Base-by-base conservation (phyloP, 2,113 vertebrate species). In the Tor tambroides region DNA sequence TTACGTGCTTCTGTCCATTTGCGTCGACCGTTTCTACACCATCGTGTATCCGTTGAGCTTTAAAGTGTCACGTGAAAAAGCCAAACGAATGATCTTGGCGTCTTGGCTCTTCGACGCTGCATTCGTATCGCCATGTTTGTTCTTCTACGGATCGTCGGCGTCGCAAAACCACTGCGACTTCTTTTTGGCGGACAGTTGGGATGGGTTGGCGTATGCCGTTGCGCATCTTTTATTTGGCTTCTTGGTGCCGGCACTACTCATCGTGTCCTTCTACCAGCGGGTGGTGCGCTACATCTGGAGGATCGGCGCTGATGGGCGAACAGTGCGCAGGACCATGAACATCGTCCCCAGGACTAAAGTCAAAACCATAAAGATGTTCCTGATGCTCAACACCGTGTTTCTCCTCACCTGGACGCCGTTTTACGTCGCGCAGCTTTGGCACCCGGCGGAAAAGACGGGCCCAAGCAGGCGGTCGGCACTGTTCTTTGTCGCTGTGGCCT, bases 301-400 rank as follows among this genome's bases (percentile, higher is more conserved):
- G 89, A 95, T 97, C 80, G 93, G 97, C 46, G 93, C 94, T 0
- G 96, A 97, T 0, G 95, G 97, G 5, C 96, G 94, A 86, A 95
- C 96, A 0, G 96, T 99, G 83, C 95, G 97, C 54, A 94, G 98
- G 85, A 99, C 98, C 0, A 97, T 94, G 93, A 99, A 98, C 87
- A 96, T 96, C 0, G 98, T 99, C 17, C 97, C 98, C 0, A 96
- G 98, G 94, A 96, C 97, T 82, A 99, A 99, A 93, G 98, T 99
- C 86, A 99, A 97, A 93, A 98, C 98, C 5, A 95, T 99, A 89
- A 98, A 98, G 93, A 99, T 99, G 97, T 97, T 99, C 89, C 94
- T 99, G 32, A 94, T 96, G 91, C 92, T 99, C 56, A 99, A 98
- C 78, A 91, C 89, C 0, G 83, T 98, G 8, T 99, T 99, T 87